Conservation (phyloP, 2,113 vertebrate genomes). For the Rutilus rutilus region DNA sequence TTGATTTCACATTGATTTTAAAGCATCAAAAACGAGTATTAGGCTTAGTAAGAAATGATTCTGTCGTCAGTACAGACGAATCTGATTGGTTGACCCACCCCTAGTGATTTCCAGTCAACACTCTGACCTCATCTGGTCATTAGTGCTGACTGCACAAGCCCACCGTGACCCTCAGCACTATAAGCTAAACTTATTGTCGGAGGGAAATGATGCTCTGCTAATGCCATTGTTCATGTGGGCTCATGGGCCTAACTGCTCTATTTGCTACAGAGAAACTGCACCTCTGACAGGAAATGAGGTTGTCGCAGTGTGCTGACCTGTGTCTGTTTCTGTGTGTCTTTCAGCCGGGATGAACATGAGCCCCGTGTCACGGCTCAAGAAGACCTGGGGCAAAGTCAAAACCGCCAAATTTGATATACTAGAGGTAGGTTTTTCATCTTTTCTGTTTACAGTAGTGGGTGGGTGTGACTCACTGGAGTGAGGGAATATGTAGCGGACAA, state of each 20-base stretch:
- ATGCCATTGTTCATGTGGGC: slow-evolving; percentile 67
- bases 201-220: slow-evolving; percentile 60
- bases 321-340: slow-evolving; percentile 35
- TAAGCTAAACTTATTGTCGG: slow-evolving; percentile 64
- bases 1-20: neutral
- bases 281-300: slow-evolving; percentile 42
- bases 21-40: neutral
- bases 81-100: slow-evolving; percentile 13
- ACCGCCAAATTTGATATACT: slow-evolving; percentile 93
- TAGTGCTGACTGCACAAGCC: slow-evolving; percentile 35
- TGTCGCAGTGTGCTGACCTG: slow-evolving; percentile 59
- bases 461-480: neutral
- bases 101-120: slow-evolving; percentile 26
- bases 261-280: slow-evolving; percentile 37
- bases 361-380: slow-evolving; percentile 92
- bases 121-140: slow-evolving; percentile 38
- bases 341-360: slow-evolving; percentile 97
- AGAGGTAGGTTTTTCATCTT: slow-evolving; percentile 76
- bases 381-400: slow-evolving; percentile 96
- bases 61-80: slow-evolving; percentile 32
- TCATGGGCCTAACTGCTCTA: slow-evolving; percentile 25
- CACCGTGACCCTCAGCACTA: slow-evolving; percentile 49
- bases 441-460: slow-evolving; percentile 2
- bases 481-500: too few relatives aligned
- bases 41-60: slow-evolving; percentile 26